Evolutionary conservation across 2,113 vertebrate genomes (phyloP).

Genomic region (Sebastes schlegelii): DNA sequence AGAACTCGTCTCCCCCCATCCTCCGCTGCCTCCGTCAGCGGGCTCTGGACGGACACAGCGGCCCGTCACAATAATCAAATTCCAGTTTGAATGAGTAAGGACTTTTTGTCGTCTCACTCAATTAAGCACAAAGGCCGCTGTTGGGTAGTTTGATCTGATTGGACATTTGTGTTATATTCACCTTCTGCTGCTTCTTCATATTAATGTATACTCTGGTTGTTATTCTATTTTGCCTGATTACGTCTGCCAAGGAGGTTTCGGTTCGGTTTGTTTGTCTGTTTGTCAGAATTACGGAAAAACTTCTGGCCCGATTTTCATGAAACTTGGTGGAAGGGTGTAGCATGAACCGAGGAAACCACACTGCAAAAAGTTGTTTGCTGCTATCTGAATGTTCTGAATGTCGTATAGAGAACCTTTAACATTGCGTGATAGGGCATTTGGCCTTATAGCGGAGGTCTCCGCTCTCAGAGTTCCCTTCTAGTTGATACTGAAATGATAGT

Average conservation of each 20-base stretch:
- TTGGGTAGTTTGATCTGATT: conserved; percentile 46
- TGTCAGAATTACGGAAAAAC: not conserved
- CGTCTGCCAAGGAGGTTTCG: not conserved
- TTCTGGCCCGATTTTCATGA: not conserved
- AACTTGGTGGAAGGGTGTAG: not conserved
- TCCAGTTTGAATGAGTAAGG: conserved; percentile 56
- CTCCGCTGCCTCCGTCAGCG: conserved; percentile 3
- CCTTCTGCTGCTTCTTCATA: not conserved
- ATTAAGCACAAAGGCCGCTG: conserved; percentile 62
- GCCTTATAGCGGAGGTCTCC: too few relatives aligned
- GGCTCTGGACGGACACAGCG: conserved; percentile 42
- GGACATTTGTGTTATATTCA: conserved; percentile 42
- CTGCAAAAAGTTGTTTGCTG: too few relatives aligned
- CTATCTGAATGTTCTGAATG: too few relatives aligned
- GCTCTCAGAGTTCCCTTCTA: too few relatives aligned
- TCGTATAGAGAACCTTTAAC: too few relatives aligned
- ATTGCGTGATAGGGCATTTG: too few relatives aligned
- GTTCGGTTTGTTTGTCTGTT: too few relatives aligned
- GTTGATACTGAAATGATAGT: not conserved
- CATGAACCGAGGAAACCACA: not conserved
- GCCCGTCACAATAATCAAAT: conserved; percentile 70
- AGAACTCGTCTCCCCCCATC: not conserved
- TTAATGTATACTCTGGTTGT: not conserved
- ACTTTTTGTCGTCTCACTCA: conserved; percentile 72
- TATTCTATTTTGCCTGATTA: not conserved